A percentile compares a stretch with the other conserved stretches of the same genome.
Conservation (phyloP, 1,140 invertebrate genomes). For the Theocolax elegans region DNA sequence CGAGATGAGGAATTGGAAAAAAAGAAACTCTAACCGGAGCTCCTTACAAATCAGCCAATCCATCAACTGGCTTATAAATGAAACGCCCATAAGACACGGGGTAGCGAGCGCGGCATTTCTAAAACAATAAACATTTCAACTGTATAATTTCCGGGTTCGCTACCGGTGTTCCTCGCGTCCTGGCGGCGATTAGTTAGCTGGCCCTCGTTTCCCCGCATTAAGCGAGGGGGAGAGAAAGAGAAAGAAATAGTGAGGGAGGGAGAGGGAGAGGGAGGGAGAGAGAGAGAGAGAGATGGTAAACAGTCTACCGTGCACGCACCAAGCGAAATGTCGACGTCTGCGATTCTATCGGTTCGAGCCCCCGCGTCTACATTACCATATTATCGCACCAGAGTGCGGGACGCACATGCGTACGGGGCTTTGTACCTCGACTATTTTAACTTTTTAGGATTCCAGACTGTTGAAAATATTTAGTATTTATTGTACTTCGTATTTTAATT, state of each 20-base stretch:
- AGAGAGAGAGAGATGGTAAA: too few species aligned
- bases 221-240: neutral
- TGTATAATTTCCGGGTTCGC: constrained; percentile 26
- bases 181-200: constrained; percentile 17
- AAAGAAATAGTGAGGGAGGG: too few species aligned
- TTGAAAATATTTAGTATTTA: too few species aligned
- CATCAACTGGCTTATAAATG: constrained; percentile 18
- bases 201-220: neutral
- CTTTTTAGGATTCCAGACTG: too few species aligned
- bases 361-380: constrained; percentile 28
- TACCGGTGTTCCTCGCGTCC: constrained; percentile 8
- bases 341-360: constrained; percentile 13
- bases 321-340: constrained; percentile 23
- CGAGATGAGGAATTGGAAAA: too few species aligned
- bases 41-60: constrained; percentile 11
- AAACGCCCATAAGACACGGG: constrained; percentile 12
- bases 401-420: neutral
- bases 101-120: neutral
- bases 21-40: neutral
- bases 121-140: constrained; percentile 38
- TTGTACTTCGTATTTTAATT: too few species aligned
- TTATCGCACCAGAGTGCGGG: constrained; percentile 19
- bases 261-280: too few species aligned
- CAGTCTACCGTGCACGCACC: neutral
- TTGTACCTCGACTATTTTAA: neutral